Evolutionary conservation across 2,888 invertebrate genomes (phyloP).

Genomic region (Pelosia muscerda): DNA sequence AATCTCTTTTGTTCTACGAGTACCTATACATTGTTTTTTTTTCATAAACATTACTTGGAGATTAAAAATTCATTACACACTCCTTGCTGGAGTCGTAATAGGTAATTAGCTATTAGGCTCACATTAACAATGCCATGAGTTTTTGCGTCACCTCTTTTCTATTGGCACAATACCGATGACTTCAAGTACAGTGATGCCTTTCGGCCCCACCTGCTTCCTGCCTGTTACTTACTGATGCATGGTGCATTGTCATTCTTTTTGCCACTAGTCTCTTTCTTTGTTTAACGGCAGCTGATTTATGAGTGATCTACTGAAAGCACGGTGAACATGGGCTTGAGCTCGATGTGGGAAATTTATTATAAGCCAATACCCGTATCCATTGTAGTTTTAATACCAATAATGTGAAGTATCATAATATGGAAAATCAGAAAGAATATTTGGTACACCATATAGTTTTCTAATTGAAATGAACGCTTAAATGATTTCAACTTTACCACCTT

Average conservation of each 20-base stretch:
- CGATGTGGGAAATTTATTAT: conserved; percentile 42
- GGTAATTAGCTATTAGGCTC: neutral
- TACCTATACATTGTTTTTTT: neutral
- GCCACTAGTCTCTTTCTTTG: conserved; percentile 64
- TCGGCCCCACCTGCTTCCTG: conserved; percentile 69
- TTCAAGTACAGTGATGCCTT: conserved; percentile 47
- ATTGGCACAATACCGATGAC: conserved; percentile 33
- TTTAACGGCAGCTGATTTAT: conserved; percentile 44
- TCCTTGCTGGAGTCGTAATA: neutral
- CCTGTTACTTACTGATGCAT: conserved; percentile 59
- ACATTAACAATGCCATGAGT: conserved; percentile 26
- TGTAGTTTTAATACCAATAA: conserved; percentile 40
- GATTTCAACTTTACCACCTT: too few species aligned
- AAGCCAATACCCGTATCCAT: conserved; percentile 29
- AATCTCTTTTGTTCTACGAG: too few species aligned
- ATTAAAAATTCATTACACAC: neutral
- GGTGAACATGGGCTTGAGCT: conserved; percentile 44
- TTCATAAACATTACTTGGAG: neutral
- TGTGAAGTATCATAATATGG: conserved; percentile 31
- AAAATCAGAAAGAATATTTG: neutral
- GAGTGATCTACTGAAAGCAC: conserved; percentile 35
- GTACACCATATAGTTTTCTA: neutral
- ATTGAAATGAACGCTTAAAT: neutral
- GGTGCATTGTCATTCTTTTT: conserved; percentile 71
- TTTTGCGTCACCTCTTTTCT: conserved; percentile 26